Evolutionary conservation across 2,797 vertebrate genomes (phyloP).

Genomic region (Pangasius larnaudii): DNA sequence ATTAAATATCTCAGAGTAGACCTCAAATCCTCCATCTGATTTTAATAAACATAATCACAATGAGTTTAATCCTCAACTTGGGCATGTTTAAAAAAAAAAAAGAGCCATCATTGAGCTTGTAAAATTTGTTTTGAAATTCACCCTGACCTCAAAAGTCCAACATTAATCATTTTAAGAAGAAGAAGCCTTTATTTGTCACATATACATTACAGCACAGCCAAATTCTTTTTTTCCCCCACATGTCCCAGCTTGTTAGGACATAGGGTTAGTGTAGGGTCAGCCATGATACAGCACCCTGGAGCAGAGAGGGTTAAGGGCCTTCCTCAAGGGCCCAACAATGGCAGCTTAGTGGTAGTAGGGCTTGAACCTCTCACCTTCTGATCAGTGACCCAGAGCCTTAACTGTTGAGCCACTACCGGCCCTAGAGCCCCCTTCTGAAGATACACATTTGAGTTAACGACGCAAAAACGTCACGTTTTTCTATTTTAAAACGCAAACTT

Average conservation of each 20-base stretch:
- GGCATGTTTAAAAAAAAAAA: background rate
- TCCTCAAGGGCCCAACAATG: too few relatives aligned
- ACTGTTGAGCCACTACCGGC: too few relatives aligned
- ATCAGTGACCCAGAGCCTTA: too few relatives aligned
- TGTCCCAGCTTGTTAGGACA: too few relatives aligned
- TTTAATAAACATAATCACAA: background rate
- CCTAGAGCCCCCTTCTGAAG: background rate
- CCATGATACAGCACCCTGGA: too few relatives aligned
- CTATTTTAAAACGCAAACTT: background rate
- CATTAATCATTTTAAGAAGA: background rate
- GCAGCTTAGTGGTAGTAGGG: too few relatives aligned
- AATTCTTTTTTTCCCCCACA: too few relatives aligned
- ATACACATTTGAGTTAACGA: background rate
- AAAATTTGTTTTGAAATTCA: background rate
- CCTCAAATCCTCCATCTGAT: conserved; percentile 2
- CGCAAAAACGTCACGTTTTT: background rate
- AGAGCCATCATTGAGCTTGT: background rate
- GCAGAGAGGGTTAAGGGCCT: too few relatives aligned
- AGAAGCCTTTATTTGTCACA: too few relatives aligned
- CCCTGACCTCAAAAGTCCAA: background rate
- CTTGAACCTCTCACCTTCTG: too few relatives aligned
- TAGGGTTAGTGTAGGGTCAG: too few relatives aligned
- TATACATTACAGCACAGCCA: too few relatives aligned
- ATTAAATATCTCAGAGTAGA: conserved; percentile 7
- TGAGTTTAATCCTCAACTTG: background rate